phyloP scores from a whole-genome alignment of 2,888 invertebrate genomes.

The Brachyptera putata region DNA sequence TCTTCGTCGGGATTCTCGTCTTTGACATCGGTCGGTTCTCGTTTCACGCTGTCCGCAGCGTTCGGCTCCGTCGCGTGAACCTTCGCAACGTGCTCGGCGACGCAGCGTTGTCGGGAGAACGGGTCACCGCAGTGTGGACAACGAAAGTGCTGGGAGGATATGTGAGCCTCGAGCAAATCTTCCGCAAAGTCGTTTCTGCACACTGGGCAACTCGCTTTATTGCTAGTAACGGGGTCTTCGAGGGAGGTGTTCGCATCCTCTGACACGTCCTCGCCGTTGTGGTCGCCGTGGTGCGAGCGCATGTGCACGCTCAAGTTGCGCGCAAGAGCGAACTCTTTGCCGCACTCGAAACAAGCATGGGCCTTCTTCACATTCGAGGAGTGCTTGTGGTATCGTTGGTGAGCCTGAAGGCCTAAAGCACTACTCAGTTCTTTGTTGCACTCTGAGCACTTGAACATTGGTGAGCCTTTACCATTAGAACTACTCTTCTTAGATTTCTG shows the following conservation, averaged over 20 bases:
- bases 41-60: constrained; percentile 21
- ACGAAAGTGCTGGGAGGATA: constrained; percentile 37
- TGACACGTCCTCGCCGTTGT: constrained; percentile 16
- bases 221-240: constrained; percentile 27
- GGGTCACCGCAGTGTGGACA: constrained; percentile 31
- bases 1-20: constrained; percentile 24
- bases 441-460: constrained; percentile 40
- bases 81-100: constrained; percentile 36
- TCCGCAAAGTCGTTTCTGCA: constrained; percentile 41
- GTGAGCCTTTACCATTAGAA: constrained; percentile 15
- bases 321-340: constrained; percentile 39
- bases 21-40: constrained; percentile 24
- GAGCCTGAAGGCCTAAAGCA: constrained; percentile 42
- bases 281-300: constrained; percentile 38
- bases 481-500: constrained; percentile 18
- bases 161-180: constrained; percentile 40
- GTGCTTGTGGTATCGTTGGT: constrained; percentile 41
- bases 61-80: not conserved
- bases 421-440: constrained; percentile 43
- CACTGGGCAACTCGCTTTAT: constrained; percentile 41
- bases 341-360: constrained; percentile 39
- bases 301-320: constrained; percentile 41
- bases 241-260: constrained; percentile 18
- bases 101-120: constrained; percentile 36
- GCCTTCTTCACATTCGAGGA: constrained; percentile 17